phyloP scores from a whole-genome alignment of 2,113 vertebrate species.

The Capra hircus region DNA sequence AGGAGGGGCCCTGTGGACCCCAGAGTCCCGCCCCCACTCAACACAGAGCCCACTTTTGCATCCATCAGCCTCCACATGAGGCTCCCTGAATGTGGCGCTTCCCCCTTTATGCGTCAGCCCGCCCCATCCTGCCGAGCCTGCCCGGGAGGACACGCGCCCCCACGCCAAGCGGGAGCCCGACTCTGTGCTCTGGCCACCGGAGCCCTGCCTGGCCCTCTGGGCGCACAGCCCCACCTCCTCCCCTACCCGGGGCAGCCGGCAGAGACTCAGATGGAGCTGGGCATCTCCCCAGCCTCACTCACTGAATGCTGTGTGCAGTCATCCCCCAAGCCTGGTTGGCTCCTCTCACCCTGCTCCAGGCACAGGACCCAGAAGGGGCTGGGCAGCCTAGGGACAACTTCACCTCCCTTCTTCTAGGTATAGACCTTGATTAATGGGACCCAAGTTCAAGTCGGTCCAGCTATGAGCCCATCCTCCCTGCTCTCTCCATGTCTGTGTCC shows the following conservation, averaged over 20 bases:
- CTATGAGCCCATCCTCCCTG: too few relatives aligned
- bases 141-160: background rate
- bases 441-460: background rate
- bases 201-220: background rate
- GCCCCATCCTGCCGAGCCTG: background rate
- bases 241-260: background rate
- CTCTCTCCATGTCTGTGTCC: background rate
- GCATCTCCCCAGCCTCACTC: too few relatives aligned
- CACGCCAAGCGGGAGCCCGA: background rate
- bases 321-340: background rate
- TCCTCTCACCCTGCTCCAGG: background rate
- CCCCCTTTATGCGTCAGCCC: background rate
- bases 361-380: background rate
- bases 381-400: background rate
- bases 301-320: background rate
- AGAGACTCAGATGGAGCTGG: background rate
- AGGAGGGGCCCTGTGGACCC: background rate
- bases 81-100: too few relatives aligned
- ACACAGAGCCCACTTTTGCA: background rate
- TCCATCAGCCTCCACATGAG: fast-evolving
- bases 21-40: background rate
- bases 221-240: background rate
- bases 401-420: background rate
- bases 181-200: background rate
- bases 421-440: background rate